Evolutionary conservation across 2,888 invertebrate species (phyloP).

Genomic region (Tetrapedia diversipes): DNA sequence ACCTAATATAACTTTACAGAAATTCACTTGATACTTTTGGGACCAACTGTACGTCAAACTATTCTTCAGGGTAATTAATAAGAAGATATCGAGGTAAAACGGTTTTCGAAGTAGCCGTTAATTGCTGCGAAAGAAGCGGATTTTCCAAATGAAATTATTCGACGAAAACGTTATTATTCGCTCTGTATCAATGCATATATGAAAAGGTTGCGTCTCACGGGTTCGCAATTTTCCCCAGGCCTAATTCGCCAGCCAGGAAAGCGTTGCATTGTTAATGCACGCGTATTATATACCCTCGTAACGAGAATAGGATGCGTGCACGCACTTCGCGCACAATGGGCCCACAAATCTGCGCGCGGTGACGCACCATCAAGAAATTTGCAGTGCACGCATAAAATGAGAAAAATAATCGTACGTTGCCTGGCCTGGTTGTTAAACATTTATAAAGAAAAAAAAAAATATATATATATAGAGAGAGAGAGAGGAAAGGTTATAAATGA

Average conservation of each 20-base stretch:
- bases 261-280: slow-evolving; percentile 35
- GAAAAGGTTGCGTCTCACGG: not conserved
- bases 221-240: not conserved
- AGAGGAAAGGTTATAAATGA: no score
- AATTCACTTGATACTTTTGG: no score
- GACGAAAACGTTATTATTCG: not conserved
- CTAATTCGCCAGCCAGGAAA: slow-evolving; percentile 28
- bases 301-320: slow-evolving; percentile 65
- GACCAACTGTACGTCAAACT: no score
- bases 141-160: slow-evolving; percentile 9
- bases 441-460: no score
- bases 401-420: slow-evolving; percentile 20
- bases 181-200: not conserved
- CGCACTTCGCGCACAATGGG: slow-evolving; percentile 70
- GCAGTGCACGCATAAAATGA: slow-evolving; percentile 43
- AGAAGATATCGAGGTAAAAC: not conserved
- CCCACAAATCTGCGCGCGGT: slow-evolving; percentile 55
- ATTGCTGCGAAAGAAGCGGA: no score
- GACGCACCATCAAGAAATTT: slow-evolving; percentile 66
- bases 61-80: no score
- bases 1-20: no score
- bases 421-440: not conserved
- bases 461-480: no score
- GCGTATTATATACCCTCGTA: slow-evolving; percentile 55
- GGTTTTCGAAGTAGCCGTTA: no score